Conservation (phyloP, 2,113 vertebrate species). For the Procavia capensis region DNA sequence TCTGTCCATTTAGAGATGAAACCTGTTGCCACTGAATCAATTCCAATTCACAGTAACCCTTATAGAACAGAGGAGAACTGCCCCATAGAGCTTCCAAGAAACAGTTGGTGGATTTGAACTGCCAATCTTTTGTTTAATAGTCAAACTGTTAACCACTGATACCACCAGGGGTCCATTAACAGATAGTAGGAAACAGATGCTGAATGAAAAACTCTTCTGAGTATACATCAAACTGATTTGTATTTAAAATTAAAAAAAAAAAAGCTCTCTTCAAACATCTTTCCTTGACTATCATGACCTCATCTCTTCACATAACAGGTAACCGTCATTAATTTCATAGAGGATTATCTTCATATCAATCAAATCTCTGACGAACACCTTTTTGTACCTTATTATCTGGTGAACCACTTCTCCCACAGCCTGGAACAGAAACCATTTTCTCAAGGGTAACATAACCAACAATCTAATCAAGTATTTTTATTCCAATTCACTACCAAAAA, state of each 20-base stretch:
- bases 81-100: too few species aligned
- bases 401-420: not conserved
- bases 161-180: not conserved
- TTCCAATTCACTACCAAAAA: not conserved
- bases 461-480: not conserved
- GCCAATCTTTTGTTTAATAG: too few species aligned
- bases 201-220: conserved; percentile 43
- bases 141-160: too few species aligned
- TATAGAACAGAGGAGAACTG: too few species aligned
- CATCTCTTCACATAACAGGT: not conserved
- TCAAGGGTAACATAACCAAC: not conserved
- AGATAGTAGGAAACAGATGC: not conserved
- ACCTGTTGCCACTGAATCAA: too few species aligned
- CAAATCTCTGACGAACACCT: not conserved
- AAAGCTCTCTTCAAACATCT: not conserved
- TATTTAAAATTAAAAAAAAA: not conserved
- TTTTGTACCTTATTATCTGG: not conserved
- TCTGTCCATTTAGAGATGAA: too few species aligned
- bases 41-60: too few species aligned
- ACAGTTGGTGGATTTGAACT: too few species aligned
- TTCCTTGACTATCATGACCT: not conserved
- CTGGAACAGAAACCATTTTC: conserved; percentile 24
- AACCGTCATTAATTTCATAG: not conserved
- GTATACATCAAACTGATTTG: not conserved
- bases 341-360: not conserved